Evolutionary conservation across 2,888 invertebrate genomes (phyloP).

Genomic region (Plagodis pulveraria): DNA sequence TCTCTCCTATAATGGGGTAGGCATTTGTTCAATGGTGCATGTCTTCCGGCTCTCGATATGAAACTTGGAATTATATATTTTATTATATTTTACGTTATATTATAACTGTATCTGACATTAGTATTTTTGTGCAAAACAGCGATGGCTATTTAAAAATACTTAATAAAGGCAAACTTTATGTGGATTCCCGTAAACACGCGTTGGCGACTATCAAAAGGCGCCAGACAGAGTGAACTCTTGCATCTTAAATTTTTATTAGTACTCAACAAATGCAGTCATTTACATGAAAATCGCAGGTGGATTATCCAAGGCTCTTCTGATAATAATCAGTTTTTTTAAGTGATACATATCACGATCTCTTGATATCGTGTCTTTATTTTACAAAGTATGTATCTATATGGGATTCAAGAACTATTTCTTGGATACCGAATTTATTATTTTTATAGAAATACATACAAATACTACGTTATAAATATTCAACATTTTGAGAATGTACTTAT

Average conservation of each 20-base stretch:
- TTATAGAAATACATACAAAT: too few relatives aligned
- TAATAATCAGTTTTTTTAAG: constrained; percentile 66
- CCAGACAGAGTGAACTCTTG: constrained; percentile 40
- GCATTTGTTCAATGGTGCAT: too few relatives aligned
- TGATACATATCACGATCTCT: constrained; percentile 42
- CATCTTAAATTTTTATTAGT: constrained; percentile 67
- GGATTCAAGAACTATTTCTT: background rate
- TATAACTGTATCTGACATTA: too few relatives aligned
- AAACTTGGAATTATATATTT: too few relatives aligned
- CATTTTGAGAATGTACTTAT: too few relatives aligned
- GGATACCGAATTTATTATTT: too few relatives aligned
- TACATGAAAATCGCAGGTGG: constrained; percentile 62
- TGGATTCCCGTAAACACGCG: constrained; percentile 15
- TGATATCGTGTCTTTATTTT: constrained; percentile 8
- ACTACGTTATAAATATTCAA: too few relatives aligned
- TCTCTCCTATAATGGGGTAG: too few relatives aligned
- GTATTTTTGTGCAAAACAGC: too few relatives aligned
- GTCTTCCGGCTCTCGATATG: too few relatives aligned
- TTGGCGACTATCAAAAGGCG: constrained; percentile 26
- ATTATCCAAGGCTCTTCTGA: constrained; percentile 60
- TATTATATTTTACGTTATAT: too few relatives aligned
- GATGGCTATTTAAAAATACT: background rate
- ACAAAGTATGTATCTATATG: background rate
- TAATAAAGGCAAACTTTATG: constrained; percentile 18
- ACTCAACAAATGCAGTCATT: constrained; percentile 60